Evolutionary conservation across 2,797 vertebrate species (phyloP).

Genomic region (Micropoecilia bifurca): DNA sequence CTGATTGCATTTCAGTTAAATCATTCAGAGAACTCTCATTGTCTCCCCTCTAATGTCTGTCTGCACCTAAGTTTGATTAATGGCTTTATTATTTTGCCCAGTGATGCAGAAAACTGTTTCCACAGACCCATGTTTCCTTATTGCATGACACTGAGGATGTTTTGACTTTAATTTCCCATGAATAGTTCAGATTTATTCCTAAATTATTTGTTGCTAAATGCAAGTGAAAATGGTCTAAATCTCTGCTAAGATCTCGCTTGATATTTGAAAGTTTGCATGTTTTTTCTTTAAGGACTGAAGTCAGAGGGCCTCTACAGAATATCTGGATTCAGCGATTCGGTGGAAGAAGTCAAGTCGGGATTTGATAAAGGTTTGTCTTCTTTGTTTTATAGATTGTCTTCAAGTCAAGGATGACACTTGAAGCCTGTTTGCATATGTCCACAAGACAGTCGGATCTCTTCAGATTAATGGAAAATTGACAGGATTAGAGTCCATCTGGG

Average conservation of each 20-base stretch:
- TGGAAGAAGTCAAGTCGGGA: slow-evolving; percentile 97
- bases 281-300: slow-evolving; percentile 87
- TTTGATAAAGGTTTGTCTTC: slow-evolving; percentile 93
- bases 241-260: slow-evolving; percentile 26
- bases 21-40: slow-evolving; percentile 65
- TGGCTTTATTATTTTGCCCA: slow-evolving; percentile 78
- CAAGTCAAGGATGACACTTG: slow-evolving; percentile 10
- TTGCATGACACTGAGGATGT: slow-evolving; percentile 54
- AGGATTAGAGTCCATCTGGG: slow-evolving; percentile 72
- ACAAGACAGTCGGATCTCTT: slow-evolving; percentile 36
- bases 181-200: slow-evolving; percentile 64
- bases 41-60: slow-evolving; percentile 65
- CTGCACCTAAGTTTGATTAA: slow-evolving; percentile 77
- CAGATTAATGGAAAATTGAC: slow-evolving; percentile 72
- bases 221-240: slow-evolving; percentile 45
- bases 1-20: slow-evolving; percentile 75
- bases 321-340: slow-evolving; percentile 97
- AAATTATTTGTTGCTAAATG: slow-evolving; percentile 46
- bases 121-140: slow-evolving; percentile 57
- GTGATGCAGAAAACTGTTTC: slow-evolving; percentile 72
- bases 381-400: slow-evolving; percentile 35
- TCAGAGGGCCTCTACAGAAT: slow-evolving; percentile 98
- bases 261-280: slow-evolving; percentile 49
- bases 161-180: slow-evolving; percentile 59
- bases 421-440: slow-evolving; percentile 43